Conservation (phyloP, 1,140 invertebrate species). For the Tetraneura akinire region DNA sequence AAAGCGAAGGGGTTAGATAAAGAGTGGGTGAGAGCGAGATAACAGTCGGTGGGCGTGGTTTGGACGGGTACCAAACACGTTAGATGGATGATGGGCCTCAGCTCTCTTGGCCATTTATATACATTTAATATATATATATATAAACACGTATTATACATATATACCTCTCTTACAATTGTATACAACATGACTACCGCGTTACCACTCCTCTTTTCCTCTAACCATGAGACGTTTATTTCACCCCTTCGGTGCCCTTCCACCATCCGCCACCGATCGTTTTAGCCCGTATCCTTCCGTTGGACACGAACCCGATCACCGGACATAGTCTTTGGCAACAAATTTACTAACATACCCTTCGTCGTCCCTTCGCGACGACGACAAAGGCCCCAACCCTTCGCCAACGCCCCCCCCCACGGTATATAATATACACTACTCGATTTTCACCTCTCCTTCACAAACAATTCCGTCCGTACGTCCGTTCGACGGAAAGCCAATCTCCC, state of each 20-base stretch:
- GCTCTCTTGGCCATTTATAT: constrained; percentile 17
- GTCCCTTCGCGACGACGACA: background rate
- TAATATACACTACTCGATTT: background rate
- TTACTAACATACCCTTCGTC: background rate
- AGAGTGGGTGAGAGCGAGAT: background rate
- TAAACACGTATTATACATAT: no score
- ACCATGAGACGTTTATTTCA: background rate
- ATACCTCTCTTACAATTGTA: constrained; percentile 3
- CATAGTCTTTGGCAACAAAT: constrained; percentile 43
- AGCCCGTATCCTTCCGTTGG: background rate
- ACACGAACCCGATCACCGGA: constrained; percentile 25
- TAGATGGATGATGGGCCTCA: constrained; percentile 39
- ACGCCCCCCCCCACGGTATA: background rate
- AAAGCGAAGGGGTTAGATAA: background rate
- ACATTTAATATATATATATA: background rate
- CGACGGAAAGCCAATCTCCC: constrained; percentile 39
- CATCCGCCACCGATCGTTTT: background rate
- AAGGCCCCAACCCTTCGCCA: background rate
- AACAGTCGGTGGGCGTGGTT: constrained; percentile 36
- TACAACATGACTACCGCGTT: background rate
- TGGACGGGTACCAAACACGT: constrained; percentile 47
- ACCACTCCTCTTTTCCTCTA: background rate
- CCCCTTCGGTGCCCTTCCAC: no score
- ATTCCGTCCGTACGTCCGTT: background rate
- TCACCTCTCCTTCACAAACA: background rate